Evolutionary conservation across 2,113 vertebrate genomes (phyloP).

Genomic region (Prunella himalayana): DNA sequence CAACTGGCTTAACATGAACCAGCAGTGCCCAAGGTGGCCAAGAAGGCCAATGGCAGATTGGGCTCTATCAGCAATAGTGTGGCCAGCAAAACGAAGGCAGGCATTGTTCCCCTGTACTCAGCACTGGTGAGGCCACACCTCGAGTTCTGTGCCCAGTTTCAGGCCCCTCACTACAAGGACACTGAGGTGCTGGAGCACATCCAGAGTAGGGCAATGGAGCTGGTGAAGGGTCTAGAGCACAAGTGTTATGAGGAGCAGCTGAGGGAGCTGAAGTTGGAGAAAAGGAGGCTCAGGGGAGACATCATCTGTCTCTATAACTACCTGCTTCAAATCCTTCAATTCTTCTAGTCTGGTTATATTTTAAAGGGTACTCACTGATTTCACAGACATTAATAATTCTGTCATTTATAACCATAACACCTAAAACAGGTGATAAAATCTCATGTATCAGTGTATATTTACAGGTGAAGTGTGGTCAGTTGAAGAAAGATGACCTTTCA

Average conservation of each 20-base stretch:
- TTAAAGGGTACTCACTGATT: not conserved
- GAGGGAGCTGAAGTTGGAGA: not conserved
- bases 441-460: not conserved
- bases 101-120: accelerated
- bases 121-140: not conserved
- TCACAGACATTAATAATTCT: not conserved
- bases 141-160: accelerated
- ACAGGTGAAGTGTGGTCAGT: not conserved
- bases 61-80: not conserved
- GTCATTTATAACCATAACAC: not conserved
- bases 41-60: not conserved
- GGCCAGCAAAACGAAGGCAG: not conserved
- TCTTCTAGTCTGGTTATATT: not conserved
- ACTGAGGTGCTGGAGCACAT: accelerated
- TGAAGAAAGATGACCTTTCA: not conserved
- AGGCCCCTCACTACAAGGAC: not conserved
- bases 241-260: accelerated
- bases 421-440: not conserved
- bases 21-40: too few species aligned
- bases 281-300: not conserved
- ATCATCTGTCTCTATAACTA: not conserved
- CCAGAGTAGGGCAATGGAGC: not conserved
- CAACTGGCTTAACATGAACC: not conserved
- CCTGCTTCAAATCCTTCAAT: not conserved
- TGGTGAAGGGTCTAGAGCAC: not conserved